Evolutionary conservation across 1,140 invertebrate species (phyloP).

Genomic region (Drosophila arizonae): DNA sequence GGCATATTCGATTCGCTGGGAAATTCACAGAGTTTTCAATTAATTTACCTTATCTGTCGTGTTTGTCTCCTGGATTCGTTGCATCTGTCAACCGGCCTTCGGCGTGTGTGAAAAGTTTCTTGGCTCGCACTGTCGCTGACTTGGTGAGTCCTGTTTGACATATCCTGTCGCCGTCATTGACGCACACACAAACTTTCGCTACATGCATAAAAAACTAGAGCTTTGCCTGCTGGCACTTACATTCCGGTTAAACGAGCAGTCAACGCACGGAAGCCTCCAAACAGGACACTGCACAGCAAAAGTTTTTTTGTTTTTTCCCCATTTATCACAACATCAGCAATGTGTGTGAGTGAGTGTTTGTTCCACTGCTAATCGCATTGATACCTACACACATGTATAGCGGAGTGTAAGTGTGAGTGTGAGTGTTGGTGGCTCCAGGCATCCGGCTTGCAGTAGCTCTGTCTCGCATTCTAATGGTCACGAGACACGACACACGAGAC

Average conservation of each 20-base stretch:
- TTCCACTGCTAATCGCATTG: not conserved
- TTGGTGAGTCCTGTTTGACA: slow-evolving; percentile 55
- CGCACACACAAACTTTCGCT: slow-evolving; percentile 32
- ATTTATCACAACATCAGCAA: not conserved
- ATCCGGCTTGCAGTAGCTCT: slow-evolving; percentile 26
- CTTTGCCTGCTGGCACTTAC: slow-evolving; percentile 24
- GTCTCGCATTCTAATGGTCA: slow-evolving; percentile 47
- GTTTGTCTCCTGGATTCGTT: too few species aligned
- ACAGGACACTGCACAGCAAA: slow-evolving; percentile 12
- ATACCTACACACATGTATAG: not conserved
- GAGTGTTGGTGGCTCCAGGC: slow-evolving; percentile 10
- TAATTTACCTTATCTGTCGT: slow-evolving; percentile 7
- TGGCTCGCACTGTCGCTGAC: not conserved
- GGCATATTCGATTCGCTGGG: slow-evolving; percentile 1
- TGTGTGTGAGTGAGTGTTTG: not conserved
- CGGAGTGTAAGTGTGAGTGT: slow-evolving; percentile 10
- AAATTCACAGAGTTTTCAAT: not conserved
- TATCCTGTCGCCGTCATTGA: slow-evolving; percentile 51
- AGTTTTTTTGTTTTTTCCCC: slow-evolving; percentile 10
- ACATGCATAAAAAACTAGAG: slow-evolving; percentile 26
- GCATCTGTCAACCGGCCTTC: not conserved
- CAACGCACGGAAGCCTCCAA: slow-evolving; percentile 2
- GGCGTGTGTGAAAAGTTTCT: slow-evolving; percentile 42
- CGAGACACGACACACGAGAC: slow-evolving; percentile 7
- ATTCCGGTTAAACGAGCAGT: slow-evolving; percentile 28